Base-by-base conservation (phyloP, 1,140 invertebrate genomes). In the Nilaparvata lugens region DNA sequence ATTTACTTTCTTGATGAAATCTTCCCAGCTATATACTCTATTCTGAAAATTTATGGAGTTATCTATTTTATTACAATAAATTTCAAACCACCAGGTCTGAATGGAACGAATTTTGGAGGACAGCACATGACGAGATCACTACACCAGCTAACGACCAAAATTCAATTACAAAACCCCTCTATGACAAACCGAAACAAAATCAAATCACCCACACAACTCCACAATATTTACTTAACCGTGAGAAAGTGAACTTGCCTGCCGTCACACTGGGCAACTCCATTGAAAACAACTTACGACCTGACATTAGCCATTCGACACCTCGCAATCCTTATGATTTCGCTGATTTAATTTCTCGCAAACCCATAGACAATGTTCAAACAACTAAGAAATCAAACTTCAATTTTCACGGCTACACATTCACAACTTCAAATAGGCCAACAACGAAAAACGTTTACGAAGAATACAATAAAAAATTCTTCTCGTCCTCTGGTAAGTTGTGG, bases 51-150 rank as follows among this genome's bases (percentile, higher is more conserved):
- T 9, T 9, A 35, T 35, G 7, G 3, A 28, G 25, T 28, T 4
- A 28, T 28, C 2, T 35, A 35, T 35, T 35, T 35, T 6, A 35
- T 9, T 35, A 11, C 31, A 35, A 35, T 6, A 4, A 11, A 4
- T 35, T 35, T 35, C 31, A 35, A 35, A 35, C 31, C 31, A 57
- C 19, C 58, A 66, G 65, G 65, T 66, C 65, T 4, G 65, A 62
- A 28, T 66, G 65, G 65, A 57, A 64, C 16, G 65, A 66, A 52
- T 66, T 64, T 45, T 66, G 65, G 65, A 66, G 62, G 51, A 66
- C 64, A 18, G 63, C 64, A 7, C 61, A 57, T 35, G 58, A 48
- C 7, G 59, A 57, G 35, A 56, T 59, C 9, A 60, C 64, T 11
- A 61, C 52, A 25, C 16, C 60, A 23, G 24, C 48, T 52, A 35